Evolutionary conservation across 2,113 vertebrate species (phyloP), one percentile per base, ranked within the genome.

Genomic region (Eptatretus burgeri): DNA sequence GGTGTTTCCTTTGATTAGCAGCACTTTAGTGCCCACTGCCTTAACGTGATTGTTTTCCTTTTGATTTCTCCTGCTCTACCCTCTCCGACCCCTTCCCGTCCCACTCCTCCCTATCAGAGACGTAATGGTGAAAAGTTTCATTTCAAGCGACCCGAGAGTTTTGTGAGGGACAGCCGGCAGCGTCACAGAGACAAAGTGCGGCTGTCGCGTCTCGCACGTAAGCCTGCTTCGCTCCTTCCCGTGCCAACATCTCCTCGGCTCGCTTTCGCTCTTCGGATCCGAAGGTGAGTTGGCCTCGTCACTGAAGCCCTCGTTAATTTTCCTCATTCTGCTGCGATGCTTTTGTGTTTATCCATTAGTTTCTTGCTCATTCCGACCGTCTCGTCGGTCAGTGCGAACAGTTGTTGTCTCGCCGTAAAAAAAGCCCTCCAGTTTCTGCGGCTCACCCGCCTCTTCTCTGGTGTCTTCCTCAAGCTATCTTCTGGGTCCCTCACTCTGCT

Each of bases 131-230:
- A 79, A 18, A 71, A 78, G 5, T 56, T 87, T 14, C 78, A 74
- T 65, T 96, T 93, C 68, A 82, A 78, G 64, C 79, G 86, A 16
- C 73, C 94, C 41, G 88, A 96, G 66, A 72, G 78, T 2, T 83
- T 86, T 51, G 65, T 88, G 11, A 76, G 70, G 51, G 76, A 85
- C 27, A 79, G 82, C 1, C 81, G 78, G 68, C 77, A 70, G 52
- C 77, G 69, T 12, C 67, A 72, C 5, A 71, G 81, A 1, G 86
- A 96, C 64, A 71, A 75, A 0, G 70, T 66, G 1, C 76, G 84
- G 1, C 70, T 93, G 62, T 66, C 63, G n/a, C 78, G 87, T 17
- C 67, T 74, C 14, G 50, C 73, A 5, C 69, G 71, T 51, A 78
- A 81, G 13, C 81, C 81, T 0, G 69, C 68, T 0, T 20, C 56